Conservation (phyloP, 2,888 invertebrate species). For the Thymelicus acteon region DNA sequence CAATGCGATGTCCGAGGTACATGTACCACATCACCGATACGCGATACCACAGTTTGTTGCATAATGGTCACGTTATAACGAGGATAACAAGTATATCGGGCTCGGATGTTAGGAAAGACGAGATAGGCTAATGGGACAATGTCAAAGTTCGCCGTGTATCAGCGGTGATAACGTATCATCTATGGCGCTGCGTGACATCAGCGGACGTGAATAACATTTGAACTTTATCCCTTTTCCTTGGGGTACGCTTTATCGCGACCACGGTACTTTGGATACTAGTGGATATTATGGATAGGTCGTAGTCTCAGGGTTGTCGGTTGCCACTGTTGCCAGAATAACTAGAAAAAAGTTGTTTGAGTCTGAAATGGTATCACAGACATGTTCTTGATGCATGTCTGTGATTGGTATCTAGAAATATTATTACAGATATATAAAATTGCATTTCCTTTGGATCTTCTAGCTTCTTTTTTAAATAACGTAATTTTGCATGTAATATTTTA, state of each 20-base stretch:
- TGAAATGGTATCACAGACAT: no score
- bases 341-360: no score
- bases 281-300: background rate
- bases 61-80: slow-evolving; percentile 17
- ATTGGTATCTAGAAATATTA: no score
- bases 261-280: background rate
- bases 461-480: no score
- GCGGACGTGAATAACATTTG: slow-evolving; percentile 43
- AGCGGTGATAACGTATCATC: slow-evolving; percentile 43
- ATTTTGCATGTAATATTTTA: no score
- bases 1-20: no score
- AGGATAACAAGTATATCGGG: background rate
- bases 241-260: background rate
- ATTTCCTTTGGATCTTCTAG: no score
- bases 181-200: slow-evolving; percentile 45
- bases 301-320: background rate
- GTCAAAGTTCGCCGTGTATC: slow-evolving; percentile 59
- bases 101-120: slow-evolving; percentile 44
- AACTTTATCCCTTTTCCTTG: slow-evolving; percentile 33
- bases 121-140: slow-evolving; percentile 56
- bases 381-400: no score
- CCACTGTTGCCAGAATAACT: no score
- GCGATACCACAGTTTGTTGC: slow-evolving; percentile 2
- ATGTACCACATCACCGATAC: background rate
- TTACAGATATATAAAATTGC: no score